phyloP scores from a whole-genome alignment of 92 coral and sea anemone species.

The Zoanthus sociatus region DNA sequence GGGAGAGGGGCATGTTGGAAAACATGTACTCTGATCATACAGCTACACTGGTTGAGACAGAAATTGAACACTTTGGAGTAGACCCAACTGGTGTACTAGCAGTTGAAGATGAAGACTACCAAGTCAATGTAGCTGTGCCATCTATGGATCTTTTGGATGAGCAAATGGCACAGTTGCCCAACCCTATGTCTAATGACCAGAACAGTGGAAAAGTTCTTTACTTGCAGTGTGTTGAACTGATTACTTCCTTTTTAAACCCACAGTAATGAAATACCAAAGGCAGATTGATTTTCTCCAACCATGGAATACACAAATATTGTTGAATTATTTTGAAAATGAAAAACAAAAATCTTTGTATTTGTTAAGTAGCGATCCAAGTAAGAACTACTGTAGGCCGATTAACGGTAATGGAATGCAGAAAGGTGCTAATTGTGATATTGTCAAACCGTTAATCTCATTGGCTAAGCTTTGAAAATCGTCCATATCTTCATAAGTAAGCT shows the following conservation, averaged over 20 bases:
- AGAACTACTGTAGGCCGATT: too few species aligned
- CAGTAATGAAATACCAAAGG: too few species aligned
- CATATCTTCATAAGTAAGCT: too few species aligned
- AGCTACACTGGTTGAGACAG: constrained; percentile 57
- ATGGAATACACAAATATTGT: not conserved
- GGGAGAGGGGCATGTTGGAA: constrained; percentile 78
- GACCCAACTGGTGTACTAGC: constrained; percentile 70
- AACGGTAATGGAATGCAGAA: too few species aligned
- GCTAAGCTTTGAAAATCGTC: too few species aligned
- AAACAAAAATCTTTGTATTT: not conserved
- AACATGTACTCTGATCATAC: constrained; percentile 85
- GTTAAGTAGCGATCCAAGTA: not conserved
- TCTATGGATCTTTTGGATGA: constrained; percentile 55
- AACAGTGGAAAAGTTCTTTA: constrained; percentile 61
- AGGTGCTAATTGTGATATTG: too few species aligned
- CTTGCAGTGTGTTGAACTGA: too few species aligned
- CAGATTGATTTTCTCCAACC: not conserved
- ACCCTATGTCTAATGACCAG: constrained; percentile 72
- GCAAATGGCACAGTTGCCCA: constrained; percentile 58
- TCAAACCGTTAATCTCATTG: not conserved
- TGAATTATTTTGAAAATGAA: not conserved
- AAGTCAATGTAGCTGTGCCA: constrained; percentile 69
- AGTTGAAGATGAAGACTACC: constrained; percentile 76
- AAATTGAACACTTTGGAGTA: constrained; percentile 70
- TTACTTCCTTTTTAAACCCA: not conserved